These are phyloP conservation scores for Morpho helenor DNA, from an alignment of 2,888 invertebrate genomes.

Conservation along the genomic window DNA sequence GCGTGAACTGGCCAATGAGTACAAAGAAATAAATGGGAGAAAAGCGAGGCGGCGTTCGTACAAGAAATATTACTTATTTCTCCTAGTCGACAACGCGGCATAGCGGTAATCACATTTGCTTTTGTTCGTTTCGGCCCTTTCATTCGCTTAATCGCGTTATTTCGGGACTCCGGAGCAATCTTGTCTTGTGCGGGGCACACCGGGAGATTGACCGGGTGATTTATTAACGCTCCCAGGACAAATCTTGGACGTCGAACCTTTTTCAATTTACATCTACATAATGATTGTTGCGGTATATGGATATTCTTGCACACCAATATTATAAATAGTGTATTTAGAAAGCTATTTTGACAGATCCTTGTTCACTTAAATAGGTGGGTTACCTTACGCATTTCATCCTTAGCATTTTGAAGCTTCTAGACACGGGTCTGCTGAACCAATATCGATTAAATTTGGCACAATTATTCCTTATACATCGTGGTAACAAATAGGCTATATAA, in stretches of 20 bases:
- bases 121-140: constrained; percentile 75
- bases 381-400: no score
- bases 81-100: constrained; percentile 66
- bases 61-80: constrained; percentile 75
- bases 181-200: constrained; percentile 29
- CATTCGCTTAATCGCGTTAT: constrained; percentile 77
- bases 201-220: constrained; percentile 25
- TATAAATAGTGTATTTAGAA: no score
- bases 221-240: constrained; percentile 20
- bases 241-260: constrained; percentile 9
- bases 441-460: no score
- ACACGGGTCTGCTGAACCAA: no score
- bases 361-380: no score
- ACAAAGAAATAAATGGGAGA: constrained; percentile 34
- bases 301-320: background rate
- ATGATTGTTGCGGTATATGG: constrained; percentile 1
- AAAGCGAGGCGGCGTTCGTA: constrained; percentile 41
- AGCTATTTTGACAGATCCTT: no score
- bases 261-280: constrained; percentile 9
- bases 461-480: no score
- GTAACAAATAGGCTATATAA: no score
- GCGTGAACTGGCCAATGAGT: constrained; percentile 26
- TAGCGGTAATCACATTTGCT: constrained; percentile 76
- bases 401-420: no score
- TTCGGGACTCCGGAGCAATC: constrained; percentile 63